Base-by-base conservation (phyloP, 30 jellyfish, hydroid and myxozoan genomes). In the Cassiopea andromeda region DNA sequence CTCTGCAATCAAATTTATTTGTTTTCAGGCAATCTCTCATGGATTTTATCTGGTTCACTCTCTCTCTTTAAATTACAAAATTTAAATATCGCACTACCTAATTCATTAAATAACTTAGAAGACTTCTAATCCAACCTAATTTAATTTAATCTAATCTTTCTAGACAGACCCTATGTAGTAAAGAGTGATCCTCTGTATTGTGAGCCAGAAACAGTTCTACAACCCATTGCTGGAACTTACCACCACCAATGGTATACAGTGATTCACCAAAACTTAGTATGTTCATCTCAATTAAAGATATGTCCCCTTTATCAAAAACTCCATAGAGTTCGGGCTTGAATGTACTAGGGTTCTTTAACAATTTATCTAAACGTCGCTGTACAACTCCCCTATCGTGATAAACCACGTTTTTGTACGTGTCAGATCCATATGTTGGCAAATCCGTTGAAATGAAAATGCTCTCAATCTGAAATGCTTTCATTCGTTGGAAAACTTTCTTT, bases 211-310 rank as follows among this genome's bases (percentile, higher is more conserved):
- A 96, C 59, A 92, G 72, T 43, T 96, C 99, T 17, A 88, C 90
- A 1, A 91, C 84, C 99, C 99, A 96, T 17, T 96, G 95, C 72
- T 96, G 98, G 74, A 96, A 96, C 73, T 84, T 96, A 43, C 99
- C 99, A 4, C 98, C 96, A 16, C 99, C 99, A 9, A 92, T 14
- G 7, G 99, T 96, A 73, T 79, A 96, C 81, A 96, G 69, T 27
- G 99, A 96, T 83, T 96, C 99, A 71, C 99, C 99, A 68, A 90
- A 71, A 70, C 98, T 92, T 4, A 96, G 87, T 14, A 96, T 96
- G 87, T 96, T 88, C 99, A 96, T 96, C 76, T 96, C 99, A 19
- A 96, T 81, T n/a, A 96, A 87, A 15, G 99, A 97, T 16, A 96
- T 84, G 69, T 92, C 97, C 44, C 99, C 99, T 58, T 97, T 92